phyloP scores from a whole-genome alignment of 2,113 vertebrate genomes.

The Scolopax mira region DNA sequence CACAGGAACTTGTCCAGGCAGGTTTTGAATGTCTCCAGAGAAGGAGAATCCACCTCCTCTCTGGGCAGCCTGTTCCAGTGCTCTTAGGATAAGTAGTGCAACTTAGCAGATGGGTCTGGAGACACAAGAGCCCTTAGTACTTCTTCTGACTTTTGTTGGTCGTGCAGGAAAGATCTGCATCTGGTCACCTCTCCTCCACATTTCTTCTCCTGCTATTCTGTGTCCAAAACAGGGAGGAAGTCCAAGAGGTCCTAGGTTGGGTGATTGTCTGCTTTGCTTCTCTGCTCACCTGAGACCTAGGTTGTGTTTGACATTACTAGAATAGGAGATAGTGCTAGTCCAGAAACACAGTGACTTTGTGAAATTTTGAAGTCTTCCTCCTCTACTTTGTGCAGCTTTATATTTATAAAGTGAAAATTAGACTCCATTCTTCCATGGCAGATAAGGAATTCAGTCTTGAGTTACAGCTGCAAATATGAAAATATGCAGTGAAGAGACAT shows the following conservation, averaged over 20 bases:
- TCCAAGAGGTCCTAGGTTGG: neutral
- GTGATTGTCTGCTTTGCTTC: neutral
- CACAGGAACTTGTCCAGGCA: too few relatives aligned
- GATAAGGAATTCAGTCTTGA: neutral
- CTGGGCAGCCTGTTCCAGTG: too few relatives aligned
- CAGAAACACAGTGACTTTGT: neutral
- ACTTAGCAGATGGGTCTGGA: neutral
- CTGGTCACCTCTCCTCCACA: accelerated
- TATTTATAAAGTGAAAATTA: neutral
- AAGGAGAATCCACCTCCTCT: too few relatives aligned
- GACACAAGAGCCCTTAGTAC: neutral
- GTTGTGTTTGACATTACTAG: neutral
- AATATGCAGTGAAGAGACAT: neutral
- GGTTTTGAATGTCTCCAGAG: too few relatives aligned
- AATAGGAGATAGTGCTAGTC: neutral
- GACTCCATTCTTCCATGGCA: neutral
- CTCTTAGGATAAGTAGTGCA: neutral
- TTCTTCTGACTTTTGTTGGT: neutral
- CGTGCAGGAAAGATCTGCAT: neutral
- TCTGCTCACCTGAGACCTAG: neutral
- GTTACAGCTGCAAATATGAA: neutral
- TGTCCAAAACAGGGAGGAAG: neutral
- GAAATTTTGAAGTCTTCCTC: neutral
- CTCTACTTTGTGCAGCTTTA: neutral
- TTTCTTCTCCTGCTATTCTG: neutral